These are phyloP conservation scores for Malurus elegans DNA, from an alignment of 2,113 vertebrate genomes.

Conservation along the genomic window DNA sequence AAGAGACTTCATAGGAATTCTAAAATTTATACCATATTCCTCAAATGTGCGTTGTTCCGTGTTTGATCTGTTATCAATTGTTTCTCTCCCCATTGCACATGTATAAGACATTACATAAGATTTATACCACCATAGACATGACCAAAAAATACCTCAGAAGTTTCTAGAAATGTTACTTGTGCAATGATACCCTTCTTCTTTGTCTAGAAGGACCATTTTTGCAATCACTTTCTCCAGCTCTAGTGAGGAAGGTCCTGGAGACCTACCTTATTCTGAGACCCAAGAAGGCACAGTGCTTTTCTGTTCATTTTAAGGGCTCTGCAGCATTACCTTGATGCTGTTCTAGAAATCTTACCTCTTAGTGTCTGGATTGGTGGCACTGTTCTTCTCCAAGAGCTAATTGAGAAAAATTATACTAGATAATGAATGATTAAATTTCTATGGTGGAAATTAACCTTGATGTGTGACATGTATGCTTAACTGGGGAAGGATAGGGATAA, in stretches of 20 bases:
- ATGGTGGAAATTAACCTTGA: not conserved
- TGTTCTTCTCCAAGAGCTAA: not conserved
- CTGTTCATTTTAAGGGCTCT: not conserved
- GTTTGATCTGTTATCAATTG: not conserved
- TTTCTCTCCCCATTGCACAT: not conserved
- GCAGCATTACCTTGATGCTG: not conserved
- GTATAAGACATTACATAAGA: not conserved
- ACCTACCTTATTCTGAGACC: not conserved
- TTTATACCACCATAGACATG: not conserved
- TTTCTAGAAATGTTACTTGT: not conserved
- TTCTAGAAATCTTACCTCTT: not conserved
- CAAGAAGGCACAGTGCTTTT: not conserved
- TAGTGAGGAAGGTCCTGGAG: not conserved
- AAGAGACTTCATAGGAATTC: not conserved
- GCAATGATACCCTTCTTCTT: not conserved
- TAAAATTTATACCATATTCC: not conserved
- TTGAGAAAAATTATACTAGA: not conserved
- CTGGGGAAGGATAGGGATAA: not conserved
- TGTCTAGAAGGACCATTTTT: not conserved
- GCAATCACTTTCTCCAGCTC: not conserved
- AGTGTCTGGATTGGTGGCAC: not conserved
- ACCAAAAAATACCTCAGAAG: not conserved
- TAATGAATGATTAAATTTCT: not conserved
- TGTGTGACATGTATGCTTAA: not conserved
- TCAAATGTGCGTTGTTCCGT: not conserved